These are phyloP conservation scores for Melolontha melolontha DNA, from an alignment of 2,888 invertebrate species.

Conservation along the genomic window DNA sequence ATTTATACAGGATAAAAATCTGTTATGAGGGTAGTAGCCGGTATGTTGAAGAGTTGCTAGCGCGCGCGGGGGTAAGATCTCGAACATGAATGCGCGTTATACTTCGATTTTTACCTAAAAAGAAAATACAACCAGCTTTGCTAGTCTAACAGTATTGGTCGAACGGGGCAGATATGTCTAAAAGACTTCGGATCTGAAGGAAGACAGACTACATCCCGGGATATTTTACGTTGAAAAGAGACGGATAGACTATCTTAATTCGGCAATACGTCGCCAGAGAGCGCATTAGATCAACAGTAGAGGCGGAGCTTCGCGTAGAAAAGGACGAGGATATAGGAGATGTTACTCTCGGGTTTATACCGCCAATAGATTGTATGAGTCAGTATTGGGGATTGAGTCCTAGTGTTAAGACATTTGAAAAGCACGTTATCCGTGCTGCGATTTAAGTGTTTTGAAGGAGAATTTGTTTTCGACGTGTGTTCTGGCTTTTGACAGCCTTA, in stretches of 20 bases:
- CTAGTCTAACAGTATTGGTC: constrained; percentile 58
- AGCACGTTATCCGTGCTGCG: constrained; percentile 2
- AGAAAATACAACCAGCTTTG: constrained; percentile 63
- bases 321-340: constrained; percentile 42
- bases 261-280: constrained; percentile 57
- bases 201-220: constrained; percentile 47
- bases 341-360: constrained; percentile 48
- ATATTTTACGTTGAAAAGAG: constrained; percentile 63
- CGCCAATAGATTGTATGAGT: constrained; percentile 53
- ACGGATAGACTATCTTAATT: constrained; percentile 57
- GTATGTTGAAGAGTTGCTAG: constrained; percentile 45
- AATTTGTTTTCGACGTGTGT: constrained; percentile 13
- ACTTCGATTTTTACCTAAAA: constrained; percentile 66
- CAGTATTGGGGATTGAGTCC: constrained; percentile 67
- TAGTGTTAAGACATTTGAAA: constrained; percentile 39
- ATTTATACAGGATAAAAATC: too few species aligned
- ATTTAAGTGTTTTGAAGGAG: constrained; percentile 20
- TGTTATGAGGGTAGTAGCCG: constrained; percentile 6
- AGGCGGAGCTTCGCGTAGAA: constrained; percentile 72
- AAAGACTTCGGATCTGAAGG: constrained; percentile 46
- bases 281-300: constrained; percentile 67
- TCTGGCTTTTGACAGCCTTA: constrained; percentile 47
- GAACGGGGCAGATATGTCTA: constrained; percentile 47
- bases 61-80: constrained; percentile 4
- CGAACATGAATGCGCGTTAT: constrained; percentile 42